Base-by-base conservation (phyloP, 2,888 invertebrate genomes). In the Caenorhabditis doughertyi region DNA sequence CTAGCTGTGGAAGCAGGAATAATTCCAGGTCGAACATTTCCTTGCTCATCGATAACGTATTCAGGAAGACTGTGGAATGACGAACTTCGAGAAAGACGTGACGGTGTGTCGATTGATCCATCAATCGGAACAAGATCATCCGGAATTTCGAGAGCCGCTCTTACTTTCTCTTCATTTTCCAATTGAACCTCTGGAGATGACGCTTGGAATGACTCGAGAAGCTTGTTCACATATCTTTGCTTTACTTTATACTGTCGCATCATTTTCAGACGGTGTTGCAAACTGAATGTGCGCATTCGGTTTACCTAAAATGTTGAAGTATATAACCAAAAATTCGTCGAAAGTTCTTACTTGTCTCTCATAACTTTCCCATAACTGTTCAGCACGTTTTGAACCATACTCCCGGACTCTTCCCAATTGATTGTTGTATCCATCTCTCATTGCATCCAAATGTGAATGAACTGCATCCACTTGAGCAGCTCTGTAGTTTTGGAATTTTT, bases 341-440 rank as follows among this genome's bases (percentile, higher is more conserved):
- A n/a, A n/a, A n/a, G n/a, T n/a, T n/a, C n/a, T n/a, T 25, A 85
- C 96, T 95, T 97, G 97, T 93, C 97, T 96, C 91, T 95, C 95
- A 93, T 97, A 97, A 93, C 97, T 96, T 92, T 96, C 97, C 92
- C 95, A 94, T 90, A 97, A 94, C 2, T 95, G 94, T 76, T 96
- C 95, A 86, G 97, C 93, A 92, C 97, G 92, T 79, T 92, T 92
- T 1, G 96, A 95, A 79, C 97, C 86, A 65, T 85, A 87, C n/a
- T 87, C 86, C 47, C 86, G 55, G 23, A 88, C 85, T 35, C 85
- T 72, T 23, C 83, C 83, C 67, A 88, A 49, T 70, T 91, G 91
- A 68, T 83, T 85, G 23, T 87, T 84, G 74, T 91, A 91, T 79
- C 88, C 87, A 67, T 91, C 91, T 18, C 90, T 76, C 67, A 90